Evolutionary conservation across 2,888 invertebrate genomes (phyloP).

Genomic region (Kuschelorhynchus macadamiae): DNA sequence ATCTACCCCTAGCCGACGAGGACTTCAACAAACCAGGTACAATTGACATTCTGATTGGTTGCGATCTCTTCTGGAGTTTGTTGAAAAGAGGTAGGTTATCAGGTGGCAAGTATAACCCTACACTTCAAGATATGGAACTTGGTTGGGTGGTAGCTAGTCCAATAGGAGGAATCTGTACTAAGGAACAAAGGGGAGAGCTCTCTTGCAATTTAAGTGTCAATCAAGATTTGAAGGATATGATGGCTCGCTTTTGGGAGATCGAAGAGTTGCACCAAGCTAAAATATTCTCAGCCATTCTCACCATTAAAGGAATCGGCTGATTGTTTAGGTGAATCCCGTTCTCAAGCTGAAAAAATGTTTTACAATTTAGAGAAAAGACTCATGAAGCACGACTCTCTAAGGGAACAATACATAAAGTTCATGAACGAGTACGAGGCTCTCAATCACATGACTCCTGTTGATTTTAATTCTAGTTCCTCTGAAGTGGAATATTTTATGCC

Average conservation of each 20-base stretch:
- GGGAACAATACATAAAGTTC: constrained; percentile 41
- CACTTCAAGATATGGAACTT: constrained; percentile 2
- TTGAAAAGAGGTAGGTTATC: neutral
- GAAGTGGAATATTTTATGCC: neutral
- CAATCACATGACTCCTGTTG: constrained; percentile 38
- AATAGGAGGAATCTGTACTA: constrained; percentile 6
- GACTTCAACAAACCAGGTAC: constrained; percentile 7
- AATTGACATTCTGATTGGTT: constrained; percentile 4
- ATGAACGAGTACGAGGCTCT: constrained; percentile 46
- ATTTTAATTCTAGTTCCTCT: neutral
- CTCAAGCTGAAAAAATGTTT: too few species aligned
- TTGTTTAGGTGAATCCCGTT: constrained; percentile 26
- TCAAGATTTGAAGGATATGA: constrained; percentile 13
- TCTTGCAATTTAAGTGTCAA: constrained; percentile 13
- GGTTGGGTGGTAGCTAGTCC: constrained; percentile 6
- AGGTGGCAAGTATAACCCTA: constrained; percentile 10
- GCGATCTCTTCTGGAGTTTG: constrained; percentile 4
- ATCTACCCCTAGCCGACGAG: constrained; percentile 12
- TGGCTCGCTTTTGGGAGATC: constrained; percentile 48
- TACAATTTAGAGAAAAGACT: constrained; percentile 50
- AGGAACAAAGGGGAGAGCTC: neutral
- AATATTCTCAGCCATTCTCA: constrained; percentile 35
- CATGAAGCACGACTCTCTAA: constrained; percentile 43
- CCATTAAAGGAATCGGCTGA: constrained; percentile 51
- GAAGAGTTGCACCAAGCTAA: constrained; percentile 48